Conservation (phyloP, 64 coral and sea anemone genomes). For the Pocillopora verrucosa region DNA sequence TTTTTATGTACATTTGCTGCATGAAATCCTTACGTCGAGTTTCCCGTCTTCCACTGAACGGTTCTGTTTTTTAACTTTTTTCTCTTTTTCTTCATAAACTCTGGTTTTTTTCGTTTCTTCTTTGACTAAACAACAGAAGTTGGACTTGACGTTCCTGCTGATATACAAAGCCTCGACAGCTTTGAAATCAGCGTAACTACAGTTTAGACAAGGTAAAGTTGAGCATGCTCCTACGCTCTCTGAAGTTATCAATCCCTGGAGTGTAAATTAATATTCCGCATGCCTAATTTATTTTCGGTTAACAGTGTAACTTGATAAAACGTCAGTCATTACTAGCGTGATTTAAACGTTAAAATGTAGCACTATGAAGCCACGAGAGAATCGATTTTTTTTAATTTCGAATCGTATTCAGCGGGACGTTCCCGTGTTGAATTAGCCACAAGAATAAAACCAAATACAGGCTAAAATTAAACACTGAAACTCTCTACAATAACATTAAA, state of each 20-base stretch:
- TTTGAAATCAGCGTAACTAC: slow-evolving; percentile 51
- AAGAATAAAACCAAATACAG: too few species aligned
- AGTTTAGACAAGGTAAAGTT: slow-evolving; percentile 50
- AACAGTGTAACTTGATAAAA: too few species aligned
- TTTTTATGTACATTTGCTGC: not conserved
- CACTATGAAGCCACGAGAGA: too few species aligned
- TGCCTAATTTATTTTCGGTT: not conserved
- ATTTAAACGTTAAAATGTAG: too few species aligned
- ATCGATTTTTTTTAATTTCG: too few species aligned
- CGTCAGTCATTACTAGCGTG: too few species aligned
- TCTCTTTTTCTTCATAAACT: slow-evolving; percentile 14
- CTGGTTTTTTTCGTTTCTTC: slow-evolving; percentile 30
- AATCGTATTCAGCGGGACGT: too few species aligned
- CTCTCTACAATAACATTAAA: too few species aligned
- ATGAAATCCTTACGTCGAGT: not conserved
- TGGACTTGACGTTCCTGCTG: slow-evolving; percentile 54
- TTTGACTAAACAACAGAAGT: slow-evolving; percentile 53
- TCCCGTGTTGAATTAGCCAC: too few species aligned
- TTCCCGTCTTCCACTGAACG: not conserved
- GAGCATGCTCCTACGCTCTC: not conserved
- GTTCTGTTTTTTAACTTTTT: not conserved
- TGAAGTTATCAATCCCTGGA: too few species aligned
- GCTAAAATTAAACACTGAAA: too few species aligned
- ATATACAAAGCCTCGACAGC: slow-evolving; percentile 51
- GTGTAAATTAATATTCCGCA: too few species aligned